Evolutionary conservation across 2,797 vertebrate species (phyloP).

Genomic region (Scyliorhinus canicula): DNA sequence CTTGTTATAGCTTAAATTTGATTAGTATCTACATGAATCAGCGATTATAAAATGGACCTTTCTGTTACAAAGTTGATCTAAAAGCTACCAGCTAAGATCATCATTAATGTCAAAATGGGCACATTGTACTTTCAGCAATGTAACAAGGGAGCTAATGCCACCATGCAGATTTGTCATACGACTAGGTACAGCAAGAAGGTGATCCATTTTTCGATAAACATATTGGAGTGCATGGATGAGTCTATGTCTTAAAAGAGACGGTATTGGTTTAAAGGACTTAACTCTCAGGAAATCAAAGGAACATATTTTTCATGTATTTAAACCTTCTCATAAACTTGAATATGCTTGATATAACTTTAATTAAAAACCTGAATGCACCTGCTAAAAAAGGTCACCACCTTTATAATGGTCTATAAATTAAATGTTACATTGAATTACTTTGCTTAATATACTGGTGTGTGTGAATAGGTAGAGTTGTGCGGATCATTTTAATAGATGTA

Average conservation of each 20-base stretch:
- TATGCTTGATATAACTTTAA: constrained; percentile 15
- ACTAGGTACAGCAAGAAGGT: background rate
- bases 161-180: background rate
- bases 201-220: background rate
- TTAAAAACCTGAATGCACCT: background rate
- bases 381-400: background rate
- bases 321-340: background rate
- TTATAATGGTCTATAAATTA: constrained; percentile 1
- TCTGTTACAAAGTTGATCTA: background rate
- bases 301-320: background rate
- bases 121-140: background rate
- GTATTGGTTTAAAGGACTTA: background rate
- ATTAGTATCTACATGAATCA: background rate
- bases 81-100: background rate
- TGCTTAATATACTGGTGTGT: background rate
- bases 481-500: constrained; percentile 18
- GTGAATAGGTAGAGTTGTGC: background rate
- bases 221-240: background rate
- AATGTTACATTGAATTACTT: constrained; percentile 1
- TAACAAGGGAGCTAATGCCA: background rate
- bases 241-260: background rate
- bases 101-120: background rate
- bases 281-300: background rate
- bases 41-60: background rate
- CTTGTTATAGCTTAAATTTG: background rate